Conservation (phyloP, 2,888 invertebrate species). For the Epistrophella euchroma region DNA sequence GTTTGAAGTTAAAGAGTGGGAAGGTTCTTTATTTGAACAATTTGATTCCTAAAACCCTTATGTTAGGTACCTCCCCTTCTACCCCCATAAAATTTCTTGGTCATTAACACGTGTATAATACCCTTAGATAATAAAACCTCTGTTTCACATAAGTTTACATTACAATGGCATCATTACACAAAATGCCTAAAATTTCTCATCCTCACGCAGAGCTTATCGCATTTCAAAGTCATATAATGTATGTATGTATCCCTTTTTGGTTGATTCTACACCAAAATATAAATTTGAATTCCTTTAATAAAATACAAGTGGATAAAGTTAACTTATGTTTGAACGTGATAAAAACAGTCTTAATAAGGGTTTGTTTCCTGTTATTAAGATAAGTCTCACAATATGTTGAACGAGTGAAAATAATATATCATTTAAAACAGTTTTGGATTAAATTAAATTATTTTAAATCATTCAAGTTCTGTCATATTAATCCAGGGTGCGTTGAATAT, state of each 20-base stretch:
- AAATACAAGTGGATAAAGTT: neutral
- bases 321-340: slow-evolving; percentile 2
- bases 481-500: neutral
- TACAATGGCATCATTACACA: neutral
- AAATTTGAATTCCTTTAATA: slow-evolving; percentile 5
- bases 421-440: slow-evolving; percentile 45
- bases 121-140: neutral
- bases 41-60: too few relatives aligned
- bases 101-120: neutral
- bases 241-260: too few relatives aligned
- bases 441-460: slow-evolving; percentile 6
- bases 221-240: slow-evolving; percentile 46
- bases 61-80: too few relatives aligned
- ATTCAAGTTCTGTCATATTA: neutral
- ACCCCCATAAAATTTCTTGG: too few relatives aligned
- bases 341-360: neutral
- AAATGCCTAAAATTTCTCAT: slow-evolving; percentile 41
- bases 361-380: slow-evolving; percentile 4
- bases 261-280: slow-evolving; percentile 42
- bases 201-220: slow-evolving; percentile 53
- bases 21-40: too few relatives aligned
- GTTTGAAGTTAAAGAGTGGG: too few relatives aligned
- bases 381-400: slow-evolving; percentile 10
- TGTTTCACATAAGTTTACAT: neutral
- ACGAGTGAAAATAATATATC: slow-evolving; percentile 27